Base-by-base conservation (phyloP, 1,140 invertebrate genomes). In the Nasonia giraulti region DNA sequence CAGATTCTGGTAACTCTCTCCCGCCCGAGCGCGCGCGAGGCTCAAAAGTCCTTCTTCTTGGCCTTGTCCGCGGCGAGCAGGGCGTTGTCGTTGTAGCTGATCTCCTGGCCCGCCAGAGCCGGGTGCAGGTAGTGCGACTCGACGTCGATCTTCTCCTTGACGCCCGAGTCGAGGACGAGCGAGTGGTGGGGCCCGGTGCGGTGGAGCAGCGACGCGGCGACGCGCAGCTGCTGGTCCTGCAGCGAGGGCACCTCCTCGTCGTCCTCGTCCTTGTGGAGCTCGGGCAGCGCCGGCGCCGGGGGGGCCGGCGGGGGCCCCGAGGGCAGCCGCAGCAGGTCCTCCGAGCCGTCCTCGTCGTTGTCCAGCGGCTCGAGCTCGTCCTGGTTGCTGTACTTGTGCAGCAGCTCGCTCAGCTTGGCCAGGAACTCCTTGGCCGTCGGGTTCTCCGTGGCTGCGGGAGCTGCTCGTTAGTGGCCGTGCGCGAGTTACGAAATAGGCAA, bases 101-200 rank as follows among this genome's bases (percentile, higher is more conserved):
- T 93, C 83, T 94, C 93, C 74, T 93, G 91, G 3, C 94, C 94
- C 8, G 91, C 92, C 0, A 93, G 90, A 0, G 94, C 93, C 0
- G 93, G 93, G 27, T 93, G 93, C 37, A 94, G 88, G 84, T 94
- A 92, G 86, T 94, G 93, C 2, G 93, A 92, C 44, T 92, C 93
- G 8, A 94, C 93, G 82, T 94, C 93, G 27, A 94, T 91, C 50
- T 93, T 93, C 80, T 93, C 92, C 75, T 93, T 92, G 7, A 93
- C 93, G 33, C 90, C 92, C 0, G 92, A 83, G 44, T 93, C 92
- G 2, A 93, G 50, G 5, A 93, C 91, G 80, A 92, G 88, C 0
- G 92, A 93, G 55, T 93, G 92, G 88, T 93, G 92, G 0, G 92
- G 92, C 31, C 92, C 92, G 5, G 80, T 82, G 6, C 91, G 90